A percentile compares a stretch with the other conserved stretches of the same genome.
Conservation (phyloP, 2,113 vertebrate species). For the Donacobius atricapilla region DNA sequence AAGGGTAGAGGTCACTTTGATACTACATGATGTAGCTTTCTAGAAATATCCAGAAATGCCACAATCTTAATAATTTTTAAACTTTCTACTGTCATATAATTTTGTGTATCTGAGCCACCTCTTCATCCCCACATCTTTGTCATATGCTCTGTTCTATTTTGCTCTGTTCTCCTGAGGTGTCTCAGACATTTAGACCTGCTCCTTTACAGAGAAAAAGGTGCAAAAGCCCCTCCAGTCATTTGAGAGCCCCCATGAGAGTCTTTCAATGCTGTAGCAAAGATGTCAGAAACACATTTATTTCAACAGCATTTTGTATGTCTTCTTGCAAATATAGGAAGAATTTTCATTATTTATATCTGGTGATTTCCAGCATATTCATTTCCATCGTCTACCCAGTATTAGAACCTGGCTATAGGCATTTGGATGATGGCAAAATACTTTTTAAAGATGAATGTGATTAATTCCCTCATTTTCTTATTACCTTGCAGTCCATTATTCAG, state of each 20-base stretch:
- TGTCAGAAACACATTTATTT: background rate
- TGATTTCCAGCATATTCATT: background rate
- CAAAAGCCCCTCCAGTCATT: background rate
- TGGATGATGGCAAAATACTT: background rate
- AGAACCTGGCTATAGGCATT: background rate
- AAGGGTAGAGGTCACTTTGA: background rate
- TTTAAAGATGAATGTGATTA: background rate
- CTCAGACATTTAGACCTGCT: background rate
- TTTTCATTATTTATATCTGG: background rate
- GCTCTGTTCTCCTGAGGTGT: background rate
- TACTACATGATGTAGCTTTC: background rate
- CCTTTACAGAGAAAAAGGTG: background rate
- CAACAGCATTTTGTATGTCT: background rate
- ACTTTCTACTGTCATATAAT: background rate
- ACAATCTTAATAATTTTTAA: background rate
- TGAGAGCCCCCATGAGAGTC: background rate
- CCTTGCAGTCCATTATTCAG: background rate
- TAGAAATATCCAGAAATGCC: background rate
- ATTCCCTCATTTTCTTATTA: background rate
- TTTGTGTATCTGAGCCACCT: background rate
- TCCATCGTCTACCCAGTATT: background rate
- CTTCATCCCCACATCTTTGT: background rate
- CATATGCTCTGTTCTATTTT: fast-evolving
- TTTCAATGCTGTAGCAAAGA: background rate
- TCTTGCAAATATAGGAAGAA: background rate